A percentile compares a stretch with the other conserved stretches of the same genome.
Conservation (phyloP, 2,888 invertebrate genomes). For the Drosophila kuntzei region DNA sequence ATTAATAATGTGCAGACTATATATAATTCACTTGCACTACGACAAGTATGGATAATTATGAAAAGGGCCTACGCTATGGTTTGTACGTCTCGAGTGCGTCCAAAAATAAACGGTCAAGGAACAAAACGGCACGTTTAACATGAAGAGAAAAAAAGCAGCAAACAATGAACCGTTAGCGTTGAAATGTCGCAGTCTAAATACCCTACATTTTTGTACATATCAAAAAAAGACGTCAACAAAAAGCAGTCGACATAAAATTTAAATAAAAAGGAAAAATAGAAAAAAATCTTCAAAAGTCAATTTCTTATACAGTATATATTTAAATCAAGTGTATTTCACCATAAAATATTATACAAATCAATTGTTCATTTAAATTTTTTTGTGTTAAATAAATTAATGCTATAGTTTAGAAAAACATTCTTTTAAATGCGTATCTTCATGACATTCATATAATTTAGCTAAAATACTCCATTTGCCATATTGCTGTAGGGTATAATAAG, state of each 20-base stretch:
- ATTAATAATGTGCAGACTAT: background rate
- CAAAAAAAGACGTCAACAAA: too few species aligned
- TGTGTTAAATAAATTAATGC: too few species aligned
- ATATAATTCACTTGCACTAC: conserved; percentile 1
- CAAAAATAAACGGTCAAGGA: conserved; percentile 56
- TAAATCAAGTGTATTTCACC: too few species aligned
- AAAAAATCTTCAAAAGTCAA: background rate
- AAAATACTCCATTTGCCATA: background rate
- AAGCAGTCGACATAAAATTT: too few species aligned
- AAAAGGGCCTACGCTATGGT: conserved; percentile 39
- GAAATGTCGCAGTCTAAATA: background rate
- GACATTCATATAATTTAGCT: too few species aligned
- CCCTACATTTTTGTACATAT: background rate
- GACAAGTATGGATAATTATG: conserved; percentile 30
- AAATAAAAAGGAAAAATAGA: too few species aligned
- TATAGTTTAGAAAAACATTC: too few species aligned
- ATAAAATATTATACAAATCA: background rate
- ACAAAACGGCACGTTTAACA: conserved; percentile 39
- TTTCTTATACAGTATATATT: background rate
- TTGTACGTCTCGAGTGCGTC: conserved; percentile 51
- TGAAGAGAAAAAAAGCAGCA: conserved; percentile 15
- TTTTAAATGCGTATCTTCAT: too few species aligned
- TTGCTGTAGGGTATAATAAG: conserved; percentile 39
- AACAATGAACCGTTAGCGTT: background rate
- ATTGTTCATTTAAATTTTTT: background rate